Conservation (phyloP, 1,140 invertebrate species). For the Mylabris phalerata region DNA sequence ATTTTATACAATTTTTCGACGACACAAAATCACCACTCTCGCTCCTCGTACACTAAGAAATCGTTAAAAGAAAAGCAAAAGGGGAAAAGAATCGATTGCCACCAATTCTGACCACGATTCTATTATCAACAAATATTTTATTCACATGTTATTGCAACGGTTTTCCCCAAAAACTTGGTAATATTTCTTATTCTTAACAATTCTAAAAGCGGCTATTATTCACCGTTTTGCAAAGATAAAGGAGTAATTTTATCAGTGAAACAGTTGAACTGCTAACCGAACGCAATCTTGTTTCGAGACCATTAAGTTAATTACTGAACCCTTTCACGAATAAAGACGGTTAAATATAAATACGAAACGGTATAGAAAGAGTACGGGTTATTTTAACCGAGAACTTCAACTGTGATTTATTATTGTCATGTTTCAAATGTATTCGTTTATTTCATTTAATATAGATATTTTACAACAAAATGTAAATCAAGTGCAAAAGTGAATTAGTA, state of each 20-base stretch:
- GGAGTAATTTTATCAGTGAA: slow-evolving; percentile 41
- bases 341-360: neutral
- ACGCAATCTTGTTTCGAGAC: slow-evolving; percentile 44
- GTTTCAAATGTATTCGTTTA: slow-evolving; percentile 8
- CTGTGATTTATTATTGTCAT: slow-evolving; percentile 10
- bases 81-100: too few relatives aligned
- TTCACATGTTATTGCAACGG: too few relatives aligned
- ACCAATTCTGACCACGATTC: too few relatives aligned
- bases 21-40: too few relatives aligned
- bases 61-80: too few relatives aligned
- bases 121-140: too few relatives aligned
- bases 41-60: too few relatives aligned
- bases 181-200: too few relatives aligned
- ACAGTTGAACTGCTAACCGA: slow-evolving; percentile 41
- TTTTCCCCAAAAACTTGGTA: too few relatives aligned
- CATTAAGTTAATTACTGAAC: slow-evolving; percentile 44
- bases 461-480: slow-evolving; percentile 11
- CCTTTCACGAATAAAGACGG: slow-evolving; percentile 33
- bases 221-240: slow-evolving; percentile 35
- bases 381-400: neutral
- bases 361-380: neutral
- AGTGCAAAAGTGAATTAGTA: neutral
- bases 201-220: slow-evolving; percentile 23
- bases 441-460: slow-evolving; percentile 15
- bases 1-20: slow-evolving; percentile 33